phyloP scores from a whole-genome alignment of 2,888 invertebrate genomes.

The Scrobipalpa atriplicella region DNA sequence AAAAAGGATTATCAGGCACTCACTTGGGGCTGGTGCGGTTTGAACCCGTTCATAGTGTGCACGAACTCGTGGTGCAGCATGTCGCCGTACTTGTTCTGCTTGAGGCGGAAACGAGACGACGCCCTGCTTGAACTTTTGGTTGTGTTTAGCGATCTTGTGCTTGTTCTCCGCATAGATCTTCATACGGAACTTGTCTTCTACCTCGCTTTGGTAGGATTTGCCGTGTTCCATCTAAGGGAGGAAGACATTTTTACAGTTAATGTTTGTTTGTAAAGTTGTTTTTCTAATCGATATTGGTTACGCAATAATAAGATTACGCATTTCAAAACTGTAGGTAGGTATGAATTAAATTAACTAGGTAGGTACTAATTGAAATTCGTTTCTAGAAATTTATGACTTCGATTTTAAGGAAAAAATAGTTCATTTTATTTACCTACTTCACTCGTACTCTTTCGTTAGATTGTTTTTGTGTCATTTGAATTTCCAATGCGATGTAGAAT shows the following conservation, averaged over 20 bases:
- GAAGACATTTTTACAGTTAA: too few species aligned
- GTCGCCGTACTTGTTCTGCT: slow-evolving; percentile 93
- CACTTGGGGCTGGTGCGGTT: slow-evolving; percentile 65
- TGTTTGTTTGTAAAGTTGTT: too few species aligned
- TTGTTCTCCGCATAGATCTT: slow-evolving; percentile 96
- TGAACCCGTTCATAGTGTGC: slow-evolving; percentile 75
- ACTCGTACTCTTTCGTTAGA: too few species aligned
- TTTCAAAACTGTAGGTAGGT: background rate
- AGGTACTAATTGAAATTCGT: too few species aligned
- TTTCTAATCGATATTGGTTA: too few species aligned
- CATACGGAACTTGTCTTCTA: slow-evolving; percentile 92
- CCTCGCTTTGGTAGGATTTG: slow-evolving; percentile 86
- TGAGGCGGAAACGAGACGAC: slow-evolving; percentile 85
- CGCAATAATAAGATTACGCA: too few species aligned
- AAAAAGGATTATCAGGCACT: too few species aligned
- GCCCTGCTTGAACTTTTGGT: slow-evolving; percentile 87
- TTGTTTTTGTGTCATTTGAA: background rate
- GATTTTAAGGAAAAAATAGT: too few species aligned
- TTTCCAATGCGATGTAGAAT: too few species aligned
- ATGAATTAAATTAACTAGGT: background rate
- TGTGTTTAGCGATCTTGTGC: slow-evolving; percentile 92
- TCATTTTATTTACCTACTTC: too few species aligned
- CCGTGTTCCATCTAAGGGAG: slow-evolving; percentile 79
- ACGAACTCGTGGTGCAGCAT: slow-evolving; percentile 93
- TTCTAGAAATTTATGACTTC: too few species aligned